These are phyloP conservation scores for Sphaerodactylus townsendi DNA, from an alignment of 2,113 vertebrate species.

Conservation along the genomic window DNA sequence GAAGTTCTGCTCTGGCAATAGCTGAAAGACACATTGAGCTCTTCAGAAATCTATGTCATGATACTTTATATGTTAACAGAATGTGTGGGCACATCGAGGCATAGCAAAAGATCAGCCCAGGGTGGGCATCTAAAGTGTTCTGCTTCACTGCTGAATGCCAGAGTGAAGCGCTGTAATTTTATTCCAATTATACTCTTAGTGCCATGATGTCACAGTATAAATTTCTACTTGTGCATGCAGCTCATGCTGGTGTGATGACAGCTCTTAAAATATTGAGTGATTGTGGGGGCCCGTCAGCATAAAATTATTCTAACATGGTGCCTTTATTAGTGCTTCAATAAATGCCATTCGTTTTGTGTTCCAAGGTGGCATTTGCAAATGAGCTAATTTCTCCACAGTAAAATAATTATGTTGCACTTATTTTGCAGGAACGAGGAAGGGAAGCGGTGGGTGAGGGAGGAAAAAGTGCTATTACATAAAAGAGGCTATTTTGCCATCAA, in stretches of 20 bases:
- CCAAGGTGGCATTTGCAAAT: constrained; percentile 82
- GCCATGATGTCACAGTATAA: constrained; percentile 83
- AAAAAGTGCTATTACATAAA: constrained; percentile 79
- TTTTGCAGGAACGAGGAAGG: constrained; percentile 60
- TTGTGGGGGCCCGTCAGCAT: constrained; percentile 82
- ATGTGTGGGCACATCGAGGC: constrained; percentile 45
- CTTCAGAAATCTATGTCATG: constrained; percentile 59
- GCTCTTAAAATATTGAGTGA: constrained; percentile 86
- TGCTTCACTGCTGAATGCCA: constrained; percentile 56
- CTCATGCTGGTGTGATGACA: constrained; percentile 84
- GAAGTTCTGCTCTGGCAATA: constrained; percentile 60
- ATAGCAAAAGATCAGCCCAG: constrained; percentile 52
- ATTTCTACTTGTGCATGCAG: constrained; percentile 82
- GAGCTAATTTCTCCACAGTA: constrained; percentile 83
- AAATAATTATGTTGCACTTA: constrained; percentile 83
- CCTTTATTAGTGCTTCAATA: constrained; percentile 85
- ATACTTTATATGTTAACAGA: constrained; percentile 59
- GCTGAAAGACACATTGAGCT: constrained; percentile 62
- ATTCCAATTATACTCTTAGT: constrained; percentile 83
- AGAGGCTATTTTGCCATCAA: constrained; percentile 78
- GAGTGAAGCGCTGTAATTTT: constrained; percentile 78
- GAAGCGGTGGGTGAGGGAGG: constrained; percentile 38
- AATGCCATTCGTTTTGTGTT: constrained; percentile 85
- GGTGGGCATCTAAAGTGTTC: constrained; percentile 68
- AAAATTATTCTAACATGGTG: constrained; percentile 84